Evolutionary conservation across 64 coral and sea anemone genomes (phyloP), one percentile per base, ranked within the genome.

Genomic region (Dendrophyllia cribrosa): DNA sequence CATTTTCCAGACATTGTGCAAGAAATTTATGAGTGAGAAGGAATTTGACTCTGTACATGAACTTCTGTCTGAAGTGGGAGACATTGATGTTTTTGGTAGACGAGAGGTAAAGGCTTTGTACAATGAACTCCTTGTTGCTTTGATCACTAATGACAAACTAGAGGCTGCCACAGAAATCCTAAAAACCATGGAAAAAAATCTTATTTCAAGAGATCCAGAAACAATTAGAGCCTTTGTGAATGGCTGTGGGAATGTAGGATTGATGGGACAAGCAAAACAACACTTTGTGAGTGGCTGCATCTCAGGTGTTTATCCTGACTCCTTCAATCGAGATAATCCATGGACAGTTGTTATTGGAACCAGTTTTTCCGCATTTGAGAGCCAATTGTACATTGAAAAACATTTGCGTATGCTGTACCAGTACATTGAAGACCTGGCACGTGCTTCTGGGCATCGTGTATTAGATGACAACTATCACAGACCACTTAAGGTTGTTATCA

Each of bases 381-480:
- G 74, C 26, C 82, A 93, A 70, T 58, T 93, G 14, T 93, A 69
- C n/a, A 65, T 93, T 46, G 91, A 86, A 68, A 73, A 60, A n/a
- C 91, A 93, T 46, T 68, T 93, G 43, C 71, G 69, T 9, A 22
- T 50, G 6, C 47, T 93, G n/a, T 69, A 78, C 53, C 50, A 58
- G 19, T 20, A 68, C 20, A 85, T 93, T 86, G 83, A 86, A 47
- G 56, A 87, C 59, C 47, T 50, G 34, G 62, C 77, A 25, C 3
- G 16, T 45, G 65, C 72, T 16, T 51, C 61, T 49, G 64, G 81
- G 16, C 21, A 70, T 61, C 10, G 23, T 63, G 70, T 65, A 46
- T 76, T 86, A 47, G 74, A 87, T 93, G 91, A 93, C 23, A 65
- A 66, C 4, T 62, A 86, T 49, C 44, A 86, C 10, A 66, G 66